Evolutionary conservation across 2,113 vertebrate genomes (phyloP), one percentile per base, ranked within the genome.

Genomic region (Isurus oxyrinchus): DNA sequence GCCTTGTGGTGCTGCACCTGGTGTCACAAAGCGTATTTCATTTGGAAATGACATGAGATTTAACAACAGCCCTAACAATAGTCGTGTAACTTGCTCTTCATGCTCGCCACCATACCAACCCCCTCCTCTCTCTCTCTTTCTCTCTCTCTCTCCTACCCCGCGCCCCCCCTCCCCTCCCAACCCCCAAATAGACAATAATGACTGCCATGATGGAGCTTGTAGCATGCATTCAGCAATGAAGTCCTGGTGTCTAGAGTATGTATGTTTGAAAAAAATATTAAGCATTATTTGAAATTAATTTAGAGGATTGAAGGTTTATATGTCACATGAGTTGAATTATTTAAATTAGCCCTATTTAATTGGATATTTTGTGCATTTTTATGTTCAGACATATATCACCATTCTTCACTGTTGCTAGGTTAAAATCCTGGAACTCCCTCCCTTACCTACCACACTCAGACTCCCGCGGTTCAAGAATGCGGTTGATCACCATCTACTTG

Each of bases 1-100:
- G 90, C 19, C 90, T 94, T 63, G 90, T 94, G 88, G 53, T 91
- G 59, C 14, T 94, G 90, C n/a, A 94, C 59, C 90, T 94, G 90
- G 61, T 94, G 90, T 94, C 90, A 94, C 59, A 63, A 94, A 94
- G n/a, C 90, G 0, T 94, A 63, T 21, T 94, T 94, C 35, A 94
- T 94, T 63, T 94, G 59, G 59, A 94, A 94, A 61, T 66, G 16
- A 94, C 61, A 63, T 63, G 90, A 66, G 90, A n/a, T 63, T 40
- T 23, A 63, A 63, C 59, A 40, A 66, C 27, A n/a, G 59, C 35
- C 35, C 27, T 35, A 91, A 91, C n/a, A 93, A 93, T 63, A 94
- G 59, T 63, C 1, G 19, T 66, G 35, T 63, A 94, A 40, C 35
- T 63, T 16, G 57, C 57, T 94, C 35, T 63, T 94, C 59, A 35